Conservation (phyloP, 2,888 invertebrate species). For the Epistrophe eligans region DNA sequence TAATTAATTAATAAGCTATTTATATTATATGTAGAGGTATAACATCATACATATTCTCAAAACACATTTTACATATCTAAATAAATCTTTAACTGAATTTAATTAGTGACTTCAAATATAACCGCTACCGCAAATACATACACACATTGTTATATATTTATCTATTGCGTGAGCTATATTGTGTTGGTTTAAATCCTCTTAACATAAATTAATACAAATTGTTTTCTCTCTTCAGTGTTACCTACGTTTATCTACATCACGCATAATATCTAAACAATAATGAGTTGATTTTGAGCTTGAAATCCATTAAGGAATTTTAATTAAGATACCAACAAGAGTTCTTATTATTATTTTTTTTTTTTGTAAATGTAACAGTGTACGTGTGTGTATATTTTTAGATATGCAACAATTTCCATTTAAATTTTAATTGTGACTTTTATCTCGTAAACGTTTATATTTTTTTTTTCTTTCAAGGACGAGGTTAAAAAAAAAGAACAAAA, state of each 20-base stretch:
- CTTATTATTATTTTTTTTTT: background rate
- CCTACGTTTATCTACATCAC: constrained; percentile 12
- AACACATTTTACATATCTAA: background rate
- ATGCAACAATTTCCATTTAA: background rate
- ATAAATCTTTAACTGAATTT: constrained; percentile 6
- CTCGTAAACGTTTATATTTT: background rate
- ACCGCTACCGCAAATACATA: background rate
- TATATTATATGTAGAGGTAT: no score
- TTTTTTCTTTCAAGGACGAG: no score
- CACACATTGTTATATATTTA: background rate
- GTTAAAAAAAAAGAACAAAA: background rate
- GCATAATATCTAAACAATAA: constrained; percentile 26
- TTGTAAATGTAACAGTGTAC: background rate
- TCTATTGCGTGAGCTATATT: background rate
- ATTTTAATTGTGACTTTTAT: background rate
- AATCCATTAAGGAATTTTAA: constrained; percentile 54
- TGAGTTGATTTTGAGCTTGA: constrained; percentile 42
- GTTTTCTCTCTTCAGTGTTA: background rate
- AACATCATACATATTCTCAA: background rate
- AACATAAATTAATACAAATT: constrained; percentile 27
- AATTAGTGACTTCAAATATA: background rate
- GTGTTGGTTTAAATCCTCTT: constrained; percentile 19
- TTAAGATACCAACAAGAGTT: constrained; percentile 14
- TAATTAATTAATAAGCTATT: background rate
- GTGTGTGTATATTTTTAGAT: background rate